A percentile compares a stretch with the other conserved stretches of the same genome.
phyloP scores from a whole-genome alignment of 2,888 invertebrate species.

The Eurytoma adleriae region DNA sequence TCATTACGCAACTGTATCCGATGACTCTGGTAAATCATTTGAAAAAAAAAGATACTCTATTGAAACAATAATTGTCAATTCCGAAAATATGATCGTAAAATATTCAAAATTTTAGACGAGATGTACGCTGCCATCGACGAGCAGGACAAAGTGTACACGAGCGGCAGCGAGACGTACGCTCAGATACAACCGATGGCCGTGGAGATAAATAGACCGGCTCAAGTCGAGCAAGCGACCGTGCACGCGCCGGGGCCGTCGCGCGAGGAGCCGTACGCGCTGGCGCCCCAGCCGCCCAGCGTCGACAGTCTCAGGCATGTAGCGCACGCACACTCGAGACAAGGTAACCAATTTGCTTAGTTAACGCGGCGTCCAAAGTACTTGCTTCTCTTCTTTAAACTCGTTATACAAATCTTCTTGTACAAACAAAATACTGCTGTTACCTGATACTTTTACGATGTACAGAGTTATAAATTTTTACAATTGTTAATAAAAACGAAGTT shows the following conservation, averaged over 20 bases:
- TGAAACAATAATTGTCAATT: not conserved
- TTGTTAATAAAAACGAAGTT: constrained; percentile 38
- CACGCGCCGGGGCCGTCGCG: constrained; percentile 65
- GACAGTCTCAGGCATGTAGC: constrained; percentile 80
- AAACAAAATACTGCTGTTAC: constrained; percentile 1
- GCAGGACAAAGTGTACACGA: constrained; percentile 81
- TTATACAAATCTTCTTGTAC: constrained; percentile 41
- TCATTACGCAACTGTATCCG: constrained; percentile 94
- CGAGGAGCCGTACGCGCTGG: constrained; percentile 70
- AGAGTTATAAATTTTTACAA: constrained; percentile 47
- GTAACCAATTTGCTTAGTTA: constrained; percentile 66
- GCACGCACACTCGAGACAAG: constrained; percentile 80
- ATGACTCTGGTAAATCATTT: constrained; percentile 85
- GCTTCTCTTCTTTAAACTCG: constrained; percentile 24
- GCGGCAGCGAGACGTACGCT: constrained; percentile 92
- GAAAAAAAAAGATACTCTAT: not conserved
- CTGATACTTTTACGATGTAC: constrained; percentile 32
- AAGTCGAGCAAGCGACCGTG: constrained; percentile 72
- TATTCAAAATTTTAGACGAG: constrained; percentile 80
- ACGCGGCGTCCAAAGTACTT: not conserved
- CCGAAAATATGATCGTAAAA: not conserved
- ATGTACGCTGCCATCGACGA: constrained; percentile 95
- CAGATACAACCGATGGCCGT: constrained; percentile 83
- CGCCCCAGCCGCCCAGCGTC: constrained; percentile 80
- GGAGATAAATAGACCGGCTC: constrained; percentile 73